Percentiles rank a stretch among this genome's conserved stretches.
Evolutionary conservation across 2,888 invertebrate species (phyloP).

Genomic region (Punctoribates punctum): DNA sequence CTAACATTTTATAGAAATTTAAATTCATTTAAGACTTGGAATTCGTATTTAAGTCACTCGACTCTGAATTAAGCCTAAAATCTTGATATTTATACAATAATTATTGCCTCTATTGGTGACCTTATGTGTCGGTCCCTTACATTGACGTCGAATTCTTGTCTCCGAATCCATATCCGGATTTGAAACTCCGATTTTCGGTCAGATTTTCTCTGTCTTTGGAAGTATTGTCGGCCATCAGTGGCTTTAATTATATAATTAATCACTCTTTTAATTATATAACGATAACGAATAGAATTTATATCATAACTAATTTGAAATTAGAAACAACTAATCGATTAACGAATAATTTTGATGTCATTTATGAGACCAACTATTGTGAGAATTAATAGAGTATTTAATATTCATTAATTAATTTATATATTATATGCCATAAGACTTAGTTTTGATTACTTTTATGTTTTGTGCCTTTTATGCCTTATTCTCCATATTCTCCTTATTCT

Average conservation of each 20-base stretch:
- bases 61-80: background rate
- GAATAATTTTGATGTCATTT: slow-evolving; percentile 4
- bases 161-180: no score
- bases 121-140: no score
- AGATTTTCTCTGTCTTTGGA: no score
- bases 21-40: background rate
- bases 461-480: slow-evolving; percentile 17
- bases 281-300: background rate
- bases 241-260: background rate
- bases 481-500: background rate
- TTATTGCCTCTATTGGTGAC: no score
- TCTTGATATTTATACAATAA: no score
- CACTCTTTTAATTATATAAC: background rate
- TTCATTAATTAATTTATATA: background rate
- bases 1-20: slow-evolving; percentile 30
- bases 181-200: no score
- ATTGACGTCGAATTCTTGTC: no score
- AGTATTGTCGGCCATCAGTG: no score
- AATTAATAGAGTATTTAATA: background rate
- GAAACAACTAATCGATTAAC: slow-evolving; percentile 22
- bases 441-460: slow-evolving; percentile 17
- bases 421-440: slow-evolving; percentile 37
- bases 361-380: slow-evolving; percentile 13
- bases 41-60: background rate
- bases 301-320: slow-evolving; percentile 14